A percentile compares a stretch with the other conserved stretches of the same genome.
phyloP scores from a whole-genome alignment of 2,888 invertebrate species.

The Rhopalosiphum nymphaeae region DNA sequence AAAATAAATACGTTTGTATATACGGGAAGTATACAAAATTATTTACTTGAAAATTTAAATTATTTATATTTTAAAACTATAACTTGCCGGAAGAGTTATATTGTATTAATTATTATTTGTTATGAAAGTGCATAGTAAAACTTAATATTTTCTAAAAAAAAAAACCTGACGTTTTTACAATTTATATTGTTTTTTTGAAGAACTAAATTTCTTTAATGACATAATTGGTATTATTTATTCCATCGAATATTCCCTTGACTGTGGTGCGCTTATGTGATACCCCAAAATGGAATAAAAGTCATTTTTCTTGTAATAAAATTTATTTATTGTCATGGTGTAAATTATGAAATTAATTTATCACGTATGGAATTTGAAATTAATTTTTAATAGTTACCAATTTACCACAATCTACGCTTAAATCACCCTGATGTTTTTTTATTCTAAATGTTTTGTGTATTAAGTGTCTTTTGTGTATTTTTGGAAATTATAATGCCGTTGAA shows the following conservation, averaged over 20 bases:
- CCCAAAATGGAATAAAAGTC: neutral
- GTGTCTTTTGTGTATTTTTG: neutral
- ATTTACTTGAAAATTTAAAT: neutral
- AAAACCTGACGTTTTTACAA: conserved; percentile 7
- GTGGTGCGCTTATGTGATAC: neutral
- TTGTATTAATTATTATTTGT: neutral
- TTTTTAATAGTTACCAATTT: neutral
- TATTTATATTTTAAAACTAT: conserved; percentile 3
- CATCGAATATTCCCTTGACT: neutral
- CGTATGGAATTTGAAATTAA: neutral
- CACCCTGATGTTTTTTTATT: neutral
- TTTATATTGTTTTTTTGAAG: neutral
- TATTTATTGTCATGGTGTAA: conserved; percentile 9
- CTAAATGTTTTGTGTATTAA: neutral
- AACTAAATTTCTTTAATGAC: neutral
- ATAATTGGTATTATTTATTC: neutral
- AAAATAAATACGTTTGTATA: neutral
- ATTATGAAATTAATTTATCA: neutral
- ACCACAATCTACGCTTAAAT: neutral
- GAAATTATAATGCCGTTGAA: neutral
- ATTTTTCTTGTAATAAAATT: conserved; percentile 20
- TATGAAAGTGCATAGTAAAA: too few species aligned
- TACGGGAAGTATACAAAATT: neutral
- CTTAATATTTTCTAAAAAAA: neutral
- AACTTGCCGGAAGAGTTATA: neutral